phyloP scores from a whole-genome alignment of 1,140 invertebrate species.

The Diorhabda sublineata region DNA sequence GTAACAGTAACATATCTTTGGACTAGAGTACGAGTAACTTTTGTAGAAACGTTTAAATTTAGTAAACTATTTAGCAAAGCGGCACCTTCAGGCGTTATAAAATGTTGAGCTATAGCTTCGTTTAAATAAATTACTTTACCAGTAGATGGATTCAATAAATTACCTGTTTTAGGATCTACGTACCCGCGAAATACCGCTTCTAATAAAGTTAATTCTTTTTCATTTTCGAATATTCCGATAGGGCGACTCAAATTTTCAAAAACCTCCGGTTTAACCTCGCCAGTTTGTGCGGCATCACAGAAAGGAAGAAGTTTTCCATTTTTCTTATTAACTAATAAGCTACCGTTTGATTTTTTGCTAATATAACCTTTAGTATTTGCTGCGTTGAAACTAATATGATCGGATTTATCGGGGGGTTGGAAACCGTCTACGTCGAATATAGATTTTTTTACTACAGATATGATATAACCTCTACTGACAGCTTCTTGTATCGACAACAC shows the following conservation, averaged over 20 bases:
- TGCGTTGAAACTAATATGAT: conserved; percentile 82
- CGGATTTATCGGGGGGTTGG: conserved; percentile 74
- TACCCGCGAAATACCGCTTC: conserved; percentile 79
- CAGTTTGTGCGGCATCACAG: conserved; percentile 60
- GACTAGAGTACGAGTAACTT: conserved; percentile 77
- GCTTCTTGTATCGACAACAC: conserved; percentile 73
- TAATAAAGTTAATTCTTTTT: conserved; percentile 73
- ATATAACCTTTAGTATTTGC: conserved; percentile 78
- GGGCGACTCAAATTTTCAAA: conserved; percentile 78
- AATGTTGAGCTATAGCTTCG: conserved; percentile 76
- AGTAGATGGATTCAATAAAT: conserved; percentile 73
- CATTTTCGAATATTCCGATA: conserved; percentile 74
- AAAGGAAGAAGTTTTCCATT: conserved; percentile 71
- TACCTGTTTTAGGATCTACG: conserved; percentile 81
- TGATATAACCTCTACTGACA: conserved; percentile 80
- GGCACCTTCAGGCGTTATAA: conserved; percentile 82
- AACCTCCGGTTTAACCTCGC: conserved; percentile 69
- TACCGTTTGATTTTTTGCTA: conserved; percentile 66
- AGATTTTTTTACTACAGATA: conserved; percentile 80
- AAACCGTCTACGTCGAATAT: conserved; percentile 91
- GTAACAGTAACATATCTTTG: conserved; percentile 74
- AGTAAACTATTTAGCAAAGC: conserved; percentile 76
- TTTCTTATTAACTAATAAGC: conserved; percentile 68
- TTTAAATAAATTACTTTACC: conserved; percentile 76
- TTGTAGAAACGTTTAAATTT: conserved; percentile 79